Evolutionary conservation across 1,140 invertebrate genomes (phyloP).

Genomic region (Macrocentrus cingulum): DNA sequence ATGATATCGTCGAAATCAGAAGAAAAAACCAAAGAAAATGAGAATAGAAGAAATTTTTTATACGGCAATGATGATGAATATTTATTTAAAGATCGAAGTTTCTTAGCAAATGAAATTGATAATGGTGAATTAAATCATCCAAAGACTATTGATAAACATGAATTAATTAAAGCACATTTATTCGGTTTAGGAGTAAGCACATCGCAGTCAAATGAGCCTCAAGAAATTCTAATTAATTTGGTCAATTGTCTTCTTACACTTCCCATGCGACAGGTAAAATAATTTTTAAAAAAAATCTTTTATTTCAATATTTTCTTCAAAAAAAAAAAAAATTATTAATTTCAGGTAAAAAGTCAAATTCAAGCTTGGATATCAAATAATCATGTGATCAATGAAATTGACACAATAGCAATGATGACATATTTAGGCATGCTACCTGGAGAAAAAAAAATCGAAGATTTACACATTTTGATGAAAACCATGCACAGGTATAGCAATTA

Average conservation of each 20-base stretch:
- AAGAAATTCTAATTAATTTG: slow-evolving; percentile 43
- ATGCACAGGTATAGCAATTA: slow-evolving; percentile 48
- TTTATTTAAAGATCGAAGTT: slow-evolving; percentile 13
- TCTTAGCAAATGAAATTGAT: slow-evolving; percentile 23
- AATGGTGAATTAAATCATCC: not conserved
- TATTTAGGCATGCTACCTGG: slow-evolving; percentile 52
- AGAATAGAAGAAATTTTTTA: not conserved
- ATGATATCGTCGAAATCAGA: not conserved
- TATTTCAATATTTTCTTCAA: too few relatives aligned
- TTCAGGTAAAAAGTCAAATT: slow-evolving; percentile 52
- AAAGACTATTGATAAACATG: not conserved
- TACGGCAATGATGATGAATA: not conserved
- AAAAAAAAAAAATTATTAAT: slow-evolving; percentile 28
- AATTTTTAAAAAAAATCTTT: too few relatives aligned
- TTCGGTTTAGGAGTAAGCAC: slow-evolving; percentile 36
- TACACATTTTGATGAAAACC: slow-evolving; percentile 50
- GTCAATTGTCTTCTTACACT: slow-evolving; percentile 50
- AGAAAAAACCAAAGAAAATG: not conserved
- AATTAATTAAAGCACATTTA: slow-evolving; percentile 34
- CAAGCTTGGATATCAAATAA: slow-evolving; percentile 49
- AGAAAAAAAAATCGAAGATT: slow-evolving; percentile 49
- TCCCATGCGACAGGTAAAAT: slow-evolving; percentile 44
- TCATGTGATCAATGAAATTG: slow-evolving; percentile 47
- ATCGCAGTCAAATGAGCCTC: slow-evolving; percentile 38
- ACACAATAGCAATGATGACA: slow-evolving; percentile 51